Conservation (phyloP, 2,888 invertebrate species). For the Eupsilia transversa region DNA sequence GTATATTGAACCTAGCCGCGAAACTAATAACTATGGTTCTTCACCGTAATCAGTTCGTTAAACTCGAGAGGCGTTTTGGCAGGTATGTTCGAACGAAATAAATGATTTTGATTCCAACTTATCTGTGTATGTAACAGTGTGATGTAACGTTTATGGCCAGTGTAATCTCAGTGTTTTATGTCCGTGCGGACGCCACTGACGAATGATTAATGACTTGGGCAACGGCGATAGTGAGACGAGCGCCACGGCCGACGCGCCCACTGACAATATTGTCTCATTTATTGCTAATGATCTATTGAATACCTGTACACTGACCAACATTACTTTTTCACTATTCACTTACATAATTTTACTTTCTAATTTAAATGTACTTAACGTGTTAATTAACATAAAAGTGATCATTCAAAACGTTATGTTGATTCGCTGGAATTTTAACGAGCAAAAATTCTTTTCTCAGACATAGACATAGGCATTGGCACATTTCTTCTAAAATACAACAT, state of each 20-base stretch:
- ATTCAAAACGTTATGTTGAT: slow-evolving; percentile 35
- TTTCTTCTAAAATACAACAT: slow-evolving; percentile 68
- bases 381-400: slow-evolving; percentile 70
- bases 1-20: not conserved
- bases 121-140: slow-evolving; percentile 73
- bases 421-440: slow-evolving; percentile 47
- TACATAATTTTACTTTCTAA: slow-evolving; percentile 79
- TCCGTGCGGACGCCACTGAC: slow-evolving; percentile 78
- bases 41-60: slow-evolving; percentile 46
- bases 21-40: slow-evolving; percentile 13
- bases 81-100: slow-evolving; percentile 62
- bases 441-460: slow-evolving; percentile 40
- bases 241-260: slow-evolving; percentile 71
- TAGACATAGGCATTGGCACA: slow-evolving; percentile 58
- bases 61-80: slow-evolving; percentile 49
- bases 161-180: slow-evolving; percentile 86
- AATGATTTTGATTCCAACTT: slow-evolving; percentile 74
- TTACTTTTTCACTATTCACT: slow-evolving; percentile 59
- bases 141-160: slow-evolving; percentile 82
- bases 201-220: slow-evolving; percentile 84
- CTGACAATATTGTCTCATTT: slow-evolving; percentile 87
- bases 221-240: slow-evolving; percentile 78
- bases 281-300: slow-evolving; percentile 87
- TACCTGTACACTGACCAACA: slow-evolving; percentile 67
- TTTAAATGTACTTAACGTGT: slow-evolving; percentile 67